Evolutionary conservation across 2,113 vertebrate genomes (phyloP), one percentile per base, ranked within the genome.

Genomic region (Melozone crissalis): DNA sequence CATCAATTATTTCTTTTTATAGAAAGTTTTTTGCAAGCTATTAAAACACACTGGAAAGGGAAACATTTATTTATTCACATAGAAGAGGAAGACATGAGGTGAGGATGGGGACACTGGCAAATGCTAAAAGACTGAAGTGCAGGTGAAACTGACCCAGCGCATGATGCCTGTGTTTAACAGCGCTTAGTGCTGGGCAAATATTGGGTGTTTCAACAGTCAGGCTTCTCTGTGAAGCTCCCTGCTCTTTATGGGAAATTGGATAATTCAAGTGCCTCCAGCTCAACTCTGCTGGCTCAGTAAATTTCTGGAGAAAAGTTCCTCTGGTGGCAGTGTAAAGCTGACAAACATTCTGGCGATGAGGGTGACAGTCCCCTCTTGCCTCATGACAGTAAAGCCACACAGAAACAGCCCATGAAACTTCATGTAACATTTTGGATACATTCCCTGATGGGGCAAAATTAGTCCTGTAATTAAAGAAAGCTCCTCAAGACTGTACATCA

Each of bases 1-100:
- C 76, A n/a, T 61, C 52, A 89, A 75, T 95, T 93, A 84, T 81
- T 90, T 93, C 65, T 86, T 96, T 90, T 79, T 84, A 91, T 87
- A 67, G 66, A 63, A 88, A 65, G 65, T 72, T 89, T 93, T 87
- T 81, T 93, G 44, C 22, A 44, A 1, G 22, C 61, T 67, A 63
- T 89, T 92, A 90, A 93, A 90, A 67, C 68, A 63, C 63, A 41
- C 20, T 43, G 22, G 49, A 92, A 74, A 28, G 22, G 58, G 66
- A 91, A 96, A 82, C 69, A 68, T 86, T 93, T 71, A 46, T 18
- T 51, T 86, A 62, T 80, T 90, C 55, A 39, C 43, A 31, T 8
- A 58, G 55, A 74, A 73, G 72, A 80, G 58, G 59, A 69, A 75
- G 67, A 69, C 21, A 59, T 0, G 0, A 92, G 83, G 59, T 66